Evolutionary conservation across 35 echinoderm and acorn worm species (phyloP).

Genomic region (Apostichopus californicus): DNA sequence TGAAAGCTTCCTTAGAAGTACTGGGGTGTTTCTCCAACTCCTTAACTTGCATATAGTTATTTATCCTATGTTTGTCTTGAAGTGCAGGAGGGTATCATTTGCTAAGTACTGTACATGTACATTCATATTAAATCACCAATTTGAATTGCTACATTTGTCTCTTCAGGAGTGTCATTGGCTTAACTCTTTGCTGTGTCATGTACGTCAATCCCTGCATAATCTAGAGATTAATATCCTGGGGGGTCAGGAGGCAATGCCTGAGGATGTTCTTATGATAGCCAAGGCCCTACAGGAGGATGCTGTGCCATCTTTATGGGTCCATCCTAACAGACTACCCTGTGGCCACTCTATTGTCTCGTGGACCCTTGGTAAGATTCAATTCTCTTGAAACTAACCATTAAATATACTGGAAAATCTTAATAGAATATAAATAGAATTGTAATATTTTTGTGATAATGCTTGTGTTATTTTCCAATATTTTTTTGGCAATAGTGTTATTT

Average conservation of each 20-base stretch:
- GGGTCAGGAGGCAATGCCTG: slow-evolving; percentile 82
- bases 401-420: too few species aligned
- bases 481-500: too few species aligned
- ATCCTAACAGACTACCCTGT: slow-evolving; percentile 84
- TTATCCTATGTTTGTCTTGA: too few species aligned
- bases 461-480: too few species aligned
- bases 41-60: too few species aligned
- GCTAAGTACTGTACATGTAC: too few species aligned
- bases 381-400: not conserved
- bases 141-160: not conserved
- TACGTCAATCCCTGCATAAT: slow-evolving; percentile 78
- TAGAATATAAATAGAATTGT: too few species aligned
- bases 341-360: slow-evolving; percentile 85
- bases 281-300: slow-evolving; percentile 78
- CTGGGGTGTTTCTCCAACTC: too few species aligned
- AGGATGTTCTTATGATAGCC: slow-evolving; percentile 45
- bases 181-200: slow-evolving; percentile 88
- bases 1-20: too few species aligned
- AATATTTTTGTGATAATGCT: too few species aligned
- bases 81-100: too few species aligned
- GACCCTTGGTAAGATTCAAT: slow-evolving; percentile 64
- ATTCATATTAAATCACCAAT: too few species aligned
- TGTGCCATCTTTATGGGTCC: slow-evolving; percentile 90
- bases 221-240: slow-evolving; percentile 73
- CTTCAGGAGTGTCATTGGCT: slow-evolving; percentile 97